A percentile compares a stretch with the other conserved stretches of the same genome.
Conservation (phyloP, 1,140 invertebrate genomes). For the Phocides pigmalion region DNA sequence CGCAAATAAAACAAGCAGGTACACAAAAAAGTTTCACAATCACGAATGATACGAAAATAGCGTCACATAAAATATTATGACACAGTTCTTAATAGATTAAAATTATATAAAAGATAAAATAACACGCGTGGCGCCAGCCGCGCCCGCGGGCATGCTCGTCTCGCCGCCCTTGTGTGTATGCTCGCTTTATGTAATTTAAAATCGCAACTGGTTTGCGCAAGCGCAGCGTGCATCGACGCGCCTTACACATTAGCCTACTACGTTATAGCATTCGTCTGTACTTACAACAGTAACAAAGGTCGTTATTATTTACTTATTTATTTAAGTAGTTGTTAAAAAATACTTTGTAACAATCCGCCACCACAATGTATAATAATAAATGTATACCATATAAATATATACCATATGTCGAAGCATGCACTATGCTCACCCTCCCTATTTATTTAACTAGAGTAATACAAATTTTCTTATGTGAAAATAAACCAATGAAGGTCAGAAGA, state of each 20-base stretch:
- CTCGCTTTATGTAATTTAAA: slow-evolving; percentile 15
- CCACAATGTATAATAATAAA: too few species aligned
- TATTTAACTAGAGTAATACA: too few species aligned
- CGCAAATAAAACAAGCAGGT: not conserved
- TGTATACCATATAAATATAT: too few species aligned
- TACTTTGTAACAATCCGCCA: too few species aligned
- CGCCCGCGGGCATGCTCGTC: not conserved
- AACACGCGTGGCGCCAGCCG: slow-evolving; percentile 42
- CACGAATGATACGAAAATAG: slow-evolving; percentile 41
- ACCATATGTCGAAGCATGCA: too few species aligned
- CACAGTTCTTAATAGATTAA: slow-evolving; percentile 62
- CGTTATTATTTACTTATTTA: too few species aligned
- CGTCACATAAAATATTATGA: slow-evolving; percentile 61
- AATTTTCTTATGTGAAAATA: too few species aligned
- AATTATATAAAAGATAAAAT: slow-evolving; percentile 64
- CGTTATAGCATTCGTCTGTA: too few species aligned
- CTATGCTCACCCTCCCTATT: too few species aligned
- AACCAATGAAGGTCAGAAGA: too few species aligned
- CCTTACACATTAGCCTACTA: not conserved
- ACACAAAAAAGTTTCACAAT: slow-evolving; percentile 44
- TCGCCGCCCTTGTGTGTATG: slow-evolving; percentile 2
- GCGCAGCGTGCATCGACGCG: not conserved
- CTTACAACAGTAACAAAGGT: too few species aligned
- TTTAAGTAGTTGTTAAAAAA: too few species aligned
- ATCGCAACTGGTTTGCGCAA: slow-evolving; percentile 2